Conservation (phyloP, 64 coral and sea anemone species). For the Platygyra sinensis region DNA sequence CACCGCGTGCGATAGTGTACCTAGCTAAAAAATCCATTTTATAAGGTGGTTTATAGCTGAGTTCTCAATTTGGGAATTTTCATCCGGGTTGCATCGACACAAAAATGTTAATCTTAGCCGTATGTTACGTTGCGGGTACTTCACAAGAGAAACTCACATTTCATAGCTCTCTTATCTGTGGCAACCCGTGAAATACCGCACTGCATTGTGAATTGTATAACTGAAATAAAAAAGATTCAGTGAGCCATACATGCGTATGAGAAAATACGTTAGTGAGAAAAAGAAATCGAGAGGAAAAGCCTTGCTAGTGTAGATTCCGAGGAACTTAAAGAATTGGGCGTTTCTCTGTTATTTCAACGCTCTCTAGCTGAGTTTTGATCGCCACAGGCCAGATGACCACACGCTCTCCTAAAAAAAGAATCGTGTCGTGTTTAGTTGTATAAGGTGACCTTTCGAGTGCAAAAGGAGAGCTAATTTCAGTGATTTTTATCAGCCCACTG, state of each 20-base stretch:
- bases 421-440: not conserved
- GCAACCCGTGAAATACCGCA: not conserved
- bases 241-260: not conserved
- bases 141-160: no score
- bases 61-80: no score
- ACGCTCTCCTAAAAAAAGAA: no score
- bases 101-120: no score
- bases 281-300: no score
- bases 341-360: not conserved
- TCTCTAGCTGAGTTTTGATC: not conserved
- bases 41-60: no score
- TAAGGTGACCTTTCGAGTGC: slow-evolving; percentile 3
- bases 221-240: not conserved
- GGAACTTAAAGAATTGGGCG: not conserved
- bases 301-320: not conserved
- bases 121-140: no score
- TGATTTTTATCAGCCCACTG: not conserved
- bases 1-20: no score
- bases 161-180: not conserved
- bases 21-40: no score
- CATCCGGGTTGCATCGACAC: no score
- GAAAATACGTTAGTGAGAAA: not conserved
- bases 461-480: not conserved
- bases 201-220: no score
- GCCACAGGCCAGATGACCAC: no score